A percentile compares a stretch with the other conserved stretches of the same genome.
Evolutionary conservation across 2,797 vertebrate species (phyloP).

Genomic region (Toxotes lorentzi): DNA sequence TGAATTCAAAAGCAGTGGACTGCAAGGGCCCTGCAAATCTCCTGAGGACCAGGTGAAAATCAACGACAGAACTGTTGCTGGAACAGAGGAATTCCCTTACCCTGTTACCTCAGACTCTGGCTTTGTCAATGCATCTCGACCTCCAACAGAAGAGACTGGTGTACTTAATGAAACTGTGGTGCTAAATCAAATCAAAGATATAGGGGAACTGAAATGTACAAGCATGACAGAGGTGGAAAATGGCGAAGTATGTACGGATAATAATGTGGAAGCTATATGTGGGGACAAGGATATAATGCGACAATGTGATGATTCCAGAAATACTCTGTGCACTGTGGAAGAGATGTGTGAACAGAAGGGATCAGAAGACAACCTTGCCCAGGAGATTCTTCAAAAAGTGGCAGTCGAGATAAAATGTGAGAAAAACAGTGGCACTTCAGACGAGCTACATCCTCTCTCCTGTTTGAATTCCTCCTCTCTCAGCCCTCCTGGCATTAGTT

Average conservation of each 20-base stretch:
- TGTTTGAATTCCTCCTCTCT: conserved; percentile 71
- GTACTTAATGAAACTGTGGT: conserved; percentile 40
- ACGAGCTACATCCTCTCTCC: conserved; percentile 58
- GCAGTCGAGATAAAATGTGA: conserved; percentile 81
- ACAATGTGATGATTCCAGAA: conserved; percentile 55
- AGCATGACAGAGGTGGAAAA: conserved; percentile 57
- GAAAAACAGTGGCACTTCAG: conserved; percentile 66
- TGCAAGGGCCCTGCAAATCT: conserved; percentile 64
- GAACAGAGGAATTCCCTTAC: conserved; percentile 60
- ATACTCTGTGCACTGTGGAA: conserved; percentile 28
- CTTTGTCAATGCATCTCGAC: conserved; percentile 51
- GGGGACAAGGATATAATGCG: conserved; percentile 57
- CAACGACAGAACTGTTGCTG: conserved; percentile 54
- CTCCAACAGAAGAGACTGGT: conserved; percentile 59
- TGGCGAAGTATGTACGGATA: conserved; percentile 51
- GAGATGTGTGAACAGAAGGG: conserved; percentile 65
- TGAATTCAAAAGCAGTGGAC: conserved; percentile 77
- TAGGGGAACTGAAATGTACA: conserved; percentile 32
- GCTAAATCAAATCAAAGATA: conserved; percentile 36
- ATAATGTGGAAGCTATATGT: conserved; percentile 52
- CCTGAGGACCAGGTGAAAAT: conserved; percentile 48
- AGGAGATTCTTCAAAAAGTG: conserved; percentile 75
- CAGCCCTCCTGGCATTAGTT: conserved; percentile 70
- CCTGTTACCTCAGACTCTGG: conserved; percentile 48
- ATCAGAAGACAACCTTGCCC: conserved; percentile 64